phyloP scores from a whole-genome alignment of 2,888 invertebrate species.

The Fabriciana adippe region DNA sequence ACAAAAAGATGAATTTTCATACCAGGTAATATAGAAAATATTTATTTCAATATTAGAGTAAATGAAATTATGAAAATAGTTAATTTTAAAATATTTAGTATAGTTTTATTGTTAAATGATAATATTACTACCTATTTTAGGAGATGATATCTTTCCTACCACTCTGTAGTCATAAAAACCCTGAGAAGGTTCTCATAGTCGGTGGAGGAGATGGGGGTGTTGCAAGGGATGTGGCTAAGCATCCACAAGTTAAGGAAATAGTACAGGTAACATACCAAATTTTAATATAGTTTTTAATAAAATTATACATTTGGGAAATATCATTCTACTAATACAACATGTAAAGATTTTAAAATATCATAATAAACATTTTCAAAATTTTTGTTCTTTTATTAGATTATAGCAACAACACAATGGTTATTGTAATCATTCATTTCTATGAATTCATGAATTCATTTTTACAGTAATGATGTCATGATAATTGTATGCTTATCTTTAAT shows the following conservation, averaged over 20 bases:
- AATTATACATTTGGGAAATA: background rate
- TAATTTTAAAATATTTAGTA: too few species aligned
- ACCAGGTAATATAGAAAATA: slow-evolving; percentile 83
- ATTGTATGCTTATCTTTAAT: too few species aligned
- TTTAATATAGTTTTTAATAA: slow-evolving; percentile 2
- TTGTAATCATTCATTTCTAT: too few species aligned
- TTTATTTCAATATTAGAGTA: background rate
- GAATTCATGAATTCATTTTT: too few species aligned
- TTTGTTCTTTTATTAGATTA: too few species aligned
- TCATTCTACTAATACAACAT: too few species aligned
- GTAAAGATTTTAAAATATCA: too few species aligned
- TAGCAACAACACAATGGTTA: too few species aligned
- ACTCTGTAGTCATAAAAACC: slow-evolving; percentile 94
- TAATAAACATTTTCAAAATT: too few species aligned
- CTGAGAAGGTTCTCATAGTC: slow-evolving; percentile 95
- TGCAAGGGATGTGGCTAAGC: slow-evolving; percentile 96
- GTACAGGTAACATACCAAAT: slow-evolving; percentile 76
- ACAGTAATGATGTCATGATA: too few species aligned
- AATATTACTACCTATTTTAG: slow-evolving; percentile 48
- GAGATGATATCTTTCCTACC: slow-evolving; percentile 99
- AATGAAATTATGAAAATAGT: too few species aligned
- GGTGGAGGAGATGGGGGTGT: slow-evolving; percentile 99
- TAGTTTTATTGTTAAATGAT: too few species aligned
- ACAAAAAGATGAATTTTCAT: slow-evolving; percentile 97
- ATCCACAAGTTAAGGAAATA: slow-evolving; percentile 92